Evolutionary conservation across 1,140 invertebrate genomes (phyloP), one percentile per base, ranked within the genome.

Genomic region (Drosophila subobscura): DNA sequence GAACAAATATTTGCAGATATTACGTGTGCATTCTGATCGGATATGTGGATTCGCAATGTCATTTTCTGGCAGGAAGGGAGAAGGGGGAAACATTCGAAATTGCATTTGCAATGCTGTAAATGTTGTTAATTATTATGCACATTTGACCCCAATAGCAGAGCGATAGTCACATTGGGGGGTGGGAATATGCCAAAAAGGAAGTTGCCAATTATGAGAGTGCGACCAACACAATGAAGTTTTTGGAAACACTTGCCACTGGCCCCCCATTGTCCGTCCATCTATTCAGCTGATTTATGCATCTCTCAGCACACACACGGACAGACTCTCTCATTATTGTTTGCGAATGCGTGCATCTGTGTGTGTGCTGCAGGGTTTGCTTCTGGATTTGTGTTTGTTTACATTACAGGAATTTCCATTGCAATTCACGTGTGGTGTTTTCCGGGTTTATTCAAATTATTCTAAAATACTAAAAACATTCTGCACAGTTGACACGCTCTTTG

Each of bases 1-100:
- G 56, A 40, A 51, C 53, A 78, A 85, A 84, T 71, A 85, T 85
- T 79, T 85, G 65, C 33, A 29, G 45, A 72, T 54, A 40, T 45
- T 56, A 74, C 47, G 58, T 79, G 75, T 84, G 58, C 37, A 46
- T 51, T 41, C 49, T 54, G 56, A 61, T 72, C 33, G 1, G 10
- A 12, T 37, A 37, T 37, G 63, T 60, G 80, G 42, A 60, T 49
- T 54, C 51, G 81, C 54, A 66, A 52, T 57, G 49, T 73, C 59
- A 29, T 23, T 14, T 27, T 44, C 49, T 64, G 37, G 63, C 47
- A 56, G 77, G 70, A 47, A 59, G 33, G 46, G 45, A 65, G 37
- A 54, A 47, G 42, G 10, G 12, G 33, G 22, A 20, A 20, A 52
- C 50, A 54, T 57, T 57, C 33, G 47, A 8, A 57, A 73, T 73